Evolutionary conservation across 2,113 vertebrate genomes (phyloP), one percentile per base, ranked within the genome.

Genomic region (Bucco capensis): DNA sequence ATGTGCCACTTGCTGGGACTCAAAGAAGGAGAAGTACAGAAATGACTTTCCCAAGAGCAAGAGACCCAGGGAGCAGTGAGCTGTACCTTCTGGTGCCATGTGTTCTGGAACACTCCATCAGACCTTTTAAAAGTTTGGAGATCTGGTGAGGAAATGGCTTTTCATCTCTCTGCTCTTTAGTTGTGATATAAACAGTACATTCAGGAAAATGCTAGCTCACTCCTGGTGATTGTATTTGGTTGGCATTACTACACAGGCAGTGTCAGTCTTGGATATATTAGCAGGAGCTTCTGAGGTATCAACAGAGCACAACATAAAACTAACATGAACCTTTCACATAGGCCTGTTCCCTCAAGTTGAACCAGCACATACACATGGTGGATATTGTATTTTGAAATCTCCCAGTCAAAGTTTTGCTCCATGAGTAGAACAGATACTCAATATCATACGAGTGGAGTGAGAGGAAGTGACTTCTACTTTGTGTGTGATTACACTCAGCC

Each of bases 271-370:
- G 70, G 28, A 10, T 61, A 28, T 21, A 53, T 73, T 38, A n/a
- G 24, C 37, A 40, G 21, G 28, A 73, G 50, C 3, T 42, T 14
- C 15, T 53, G 47, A 66, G 69, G 28, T 42, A 42, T 42, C 17
- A 62, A 2, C 31, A 62, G 51, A 80, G 24, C 35, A 35, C 1
- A 4, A 9, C 6, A 4, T 0, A 53, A 30, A 38, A 71, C 28
- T 25, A 25, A 30, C 17, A 27, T 2, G 5, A 62, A 40, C 17
- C 19, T 91, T 72, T 65, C 22, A 35, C 19, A 28, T 28, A 35
- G 19, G 2, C 23, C 69, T 61, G 28, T 27, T n/a, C 14, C 42
- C 42, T 37, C 12, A 58, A 8, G 25, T 27, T 56, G 9, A 89
- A 28, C 25, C 61, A 64, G 33, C 35, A 67, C 12, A 38, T 49